Percentiles rank a stretch among this genome's conserved stretches.
These are phyloP conservation scores for pig (Sus scrofa) DNA, from an alignment of 2,113 vertebrate genomes.

Conservation along the genomic window DNA sequence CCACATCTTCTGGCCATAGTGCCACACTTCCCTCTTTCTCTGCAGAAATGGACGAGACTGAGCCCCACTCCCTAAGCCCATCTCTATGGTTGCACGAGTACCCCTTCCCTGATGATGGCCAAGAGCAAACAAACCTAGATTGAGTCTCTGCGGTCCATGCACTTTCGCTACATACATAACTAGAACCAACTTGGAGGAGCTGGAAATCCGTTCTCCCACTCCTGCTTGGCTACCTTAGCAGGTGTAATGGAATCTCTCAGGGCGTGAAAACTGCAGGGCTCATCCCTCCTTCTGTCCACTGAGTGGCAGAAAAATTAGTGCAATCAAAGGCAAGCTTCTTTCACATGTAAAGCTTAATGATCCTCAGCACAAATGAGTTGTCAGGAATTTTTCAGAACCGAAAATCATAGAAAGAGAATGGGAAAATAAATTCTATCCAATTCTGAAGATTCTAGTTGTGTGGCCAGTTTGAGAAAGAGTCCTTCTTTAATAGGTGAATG, in stretches of 20 bases:
- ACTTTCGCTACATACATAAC: neutral
- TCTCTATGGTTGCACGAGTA: neutral
- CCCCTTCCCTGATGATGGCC: neutral
- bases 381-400: conserved; percentile 30
- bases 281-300: neutral
- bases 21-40: neutral
- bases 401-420: neutral
- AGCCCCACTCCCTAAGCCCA: neutral
- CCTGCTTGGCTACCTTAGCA: neutral
- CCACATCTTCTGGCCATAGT: neutral
- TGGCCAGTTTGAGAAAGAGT: conserved; percentile 20
- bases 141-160: neutral
- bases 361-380: neutral
- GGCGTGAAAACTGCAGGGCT: neutral
- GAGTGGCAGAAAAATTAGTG: neutral
- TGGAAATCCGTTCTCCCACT: neutral
- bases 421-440: neutral
- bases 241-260: neutral
- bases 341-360: neutral
- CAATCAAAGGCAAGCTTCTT: neutral
- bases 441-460: neutral
- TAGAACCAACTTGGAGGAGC: neutral
- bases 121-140: neutral
- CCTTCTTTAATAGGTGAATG: neutral
- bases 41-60: neutral